Percentiles rank a stretch among this genome's conserved stretches.
Conservation (phyloP, 1,140 invertebrate species). For the Heliconius nattereri region DNA sequence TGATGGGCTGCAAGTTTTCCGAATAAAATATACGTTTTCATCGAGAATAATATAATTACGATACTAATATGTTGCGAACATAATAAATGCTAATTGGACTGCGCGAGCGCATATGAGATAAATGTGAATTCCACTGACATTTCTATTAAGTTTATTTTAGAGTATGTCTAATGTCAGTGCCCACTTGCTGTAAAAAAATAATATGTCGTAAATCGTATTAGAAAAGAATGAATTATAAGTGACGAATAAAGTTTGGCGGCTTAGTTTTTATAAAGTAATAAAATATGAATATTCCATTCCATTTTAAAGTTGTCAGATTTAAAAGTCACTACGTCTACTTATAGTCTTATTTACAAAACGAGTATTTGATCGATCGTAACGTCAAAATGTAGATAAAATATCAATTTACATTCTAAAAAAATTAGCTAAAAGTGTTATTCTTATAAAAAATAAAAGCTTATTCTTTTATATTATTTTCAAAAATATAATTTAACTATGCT, state of each 20-base stretch:
- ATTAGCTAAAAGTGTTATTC: not conserved
- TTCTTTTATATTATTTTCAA: not conserved
- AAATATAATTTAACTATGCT: not conserved
- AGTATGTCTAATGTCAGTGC: slow-evolving; percentile 29
- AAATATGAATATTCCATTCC: slow-evolving; percentile 1
- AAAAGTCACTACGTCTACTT: slow-evolving; percentile 1
- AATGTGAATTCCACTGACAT: slow-evolving; percentile 32
- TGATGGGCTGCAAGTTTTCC: slow-evolving; percentile 47
- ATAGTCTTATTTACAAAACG: not conserved
- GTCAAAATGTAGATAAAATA: slow-evolving; percentile 8
- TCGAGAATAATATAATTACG: not conserved
- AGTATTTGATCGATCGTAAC: slow-evolving; percentile 2
- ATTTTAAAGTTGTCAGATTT: not conserved
- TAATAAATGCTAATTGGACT: slow-evolving; percentile 25
- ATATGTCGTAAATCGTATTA: slow-evolving; percentile 16
- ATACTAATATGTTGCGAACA: not conserved
- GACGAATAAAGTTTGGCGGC: not conserved
- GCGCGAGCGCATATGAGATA: slow-evolving; percentile 26
- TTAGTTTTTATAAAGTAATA: slow-evolving; percentile 3
- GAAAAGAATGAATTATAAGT: slow-evolving; percentile 8
- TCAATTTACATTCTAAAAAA: not conserved
- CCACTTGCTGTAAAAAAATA: slow-evolving; percentile 17
- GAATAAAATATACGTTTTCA: slow-evolving; percentile 18
- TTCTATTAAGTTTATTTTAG: slow-evolving; percentile 31
- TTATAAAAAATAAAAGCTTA: not conserved